Evolutionary conservation across 2,888 invertebrate species (phyloP).

Genomic region (Ephialtes manifestator): DNA sequence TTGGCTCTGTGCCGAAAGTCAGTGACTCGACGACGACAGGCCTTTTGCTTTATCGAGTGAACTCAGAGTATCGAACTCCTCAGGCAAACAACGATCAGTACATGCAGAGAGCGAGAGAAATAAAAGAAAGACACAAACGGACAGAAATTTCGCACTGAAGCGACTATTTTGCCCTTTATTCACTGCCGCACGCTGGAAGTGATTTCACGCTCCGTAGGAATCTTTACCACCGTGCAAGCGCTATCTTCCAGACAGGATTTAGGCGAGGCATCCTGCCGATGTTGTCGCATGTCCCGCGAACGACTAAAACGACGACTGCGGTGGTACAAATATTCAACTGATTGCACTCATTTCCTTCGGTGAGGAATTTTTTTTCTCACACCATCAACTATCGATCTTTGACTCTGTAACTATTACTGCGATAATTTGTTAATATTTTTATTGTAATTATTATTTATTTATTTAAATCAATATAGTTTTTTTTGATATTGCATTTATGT

Average conservation of each 20-base stretch:
- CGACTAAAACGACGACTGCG: slow-evolving; percentile 18
- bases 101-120: slow-evolving; percentile 9
- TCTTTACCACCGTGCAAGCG: slow-evolving; percentile 67
- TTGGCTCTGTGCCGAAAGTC: slow-evolving; percentile 9
- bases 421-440: too few relatives aligned
- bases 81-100: neutral
- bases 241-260: slow-evolving; percentile 82
- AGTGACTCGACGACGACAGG: slow-evolving; percentile 22
- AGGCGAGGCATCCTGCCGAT: slow-evolving; percentile 83
- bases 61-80: neutral
- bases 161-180: slow-evolving; percentile 76
- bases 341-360: neutral
- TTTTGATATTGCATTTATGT: too few relatives aligned
- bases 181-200: slow-evolving; percentile 79
- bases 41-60: slow-evolving; percentile 21
- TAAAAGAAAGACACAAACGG: slow-evolving; percentile 44
- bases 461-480: too few relatives aligned
- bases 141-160: slow-evolving; percentile 49
- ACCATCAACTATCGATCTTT: too few relatives aligned
- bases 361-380: neutral
- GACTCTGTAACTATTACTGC: too few relatives aligned
- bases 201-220: slow-evolving; percentile 83
- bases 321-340: neutral
- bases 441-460: too few relatives aligned
- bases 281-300: slow-evolving; percentile 54